A percentile compares a stretch with the other conserved stretches of the same genome.
These are phyloP conservation scores for Polyergus mexicanus DNA, from an alignment of 1,140 invertebrate species.

Conservation along the genomic window DNA sequence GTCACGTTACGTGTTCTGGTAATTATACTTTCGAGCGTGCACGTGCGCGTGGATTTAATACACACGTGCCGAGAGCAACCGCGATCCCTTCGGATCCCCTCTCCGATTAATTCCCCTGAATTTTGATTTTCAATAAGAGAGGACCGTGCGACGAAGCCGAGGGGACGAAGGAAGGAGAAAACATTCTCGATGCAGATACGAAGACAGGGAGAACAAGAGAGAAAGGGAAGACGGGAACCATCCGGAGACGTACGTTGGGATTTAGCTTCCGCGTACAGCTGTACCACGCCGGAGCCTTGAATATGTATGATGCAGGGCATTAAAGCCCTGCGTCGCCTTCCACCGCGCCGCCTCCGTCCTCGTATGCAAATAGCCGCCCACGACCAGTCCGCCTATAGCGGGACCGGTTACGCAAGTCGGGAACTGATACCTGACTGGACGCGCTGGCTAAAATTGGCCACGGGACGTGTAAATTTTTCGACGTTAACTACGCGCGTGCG, in stretches of 20 bases:
- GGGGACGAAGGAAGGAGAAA: neutral
- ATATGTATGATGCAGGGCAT: constrained; percentile 87
- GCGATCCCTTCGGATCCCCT: constrained; percentile 19
- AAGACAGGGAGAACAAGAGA: constrained; percentile 12
- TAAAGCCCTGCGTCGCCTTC: constrained; percentile 81
- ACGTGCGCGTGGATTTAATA: neutral
- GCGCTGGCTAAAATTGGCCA: constrained; percentile 49
- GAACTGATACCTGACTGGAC: constrained; percentile 75
- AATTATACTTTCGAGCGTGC: constrained; percentile 63
- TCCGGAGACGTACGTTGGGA: constrained; percentile 81
- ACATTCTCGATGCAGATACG: constrained; percentile 6
- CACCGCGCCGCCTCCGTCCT: constrained; percentile 68
- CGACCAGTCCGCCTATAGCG: constrained; percentile 57
- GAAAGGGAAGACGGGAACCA: constrained; percentile 6
- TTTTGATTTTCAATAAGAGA: constrained; percentile 84
- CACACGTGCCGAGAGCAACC: neutral
- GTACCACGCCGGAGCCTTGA: constrained; percentile 84
- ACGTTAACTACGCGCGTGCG: constrained; percentile 28
- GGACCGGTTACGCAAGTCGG: constrained; percentile 79
- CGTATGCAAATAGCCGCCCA: constrained; percentile 84
- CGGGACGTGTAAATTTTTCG: constrained; percentile 71
- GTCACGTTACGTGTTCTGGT: constrained; percentile 62
- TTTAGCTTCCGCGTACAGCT: constrained; percentile 85
- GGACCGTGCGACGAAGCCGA: constrained; percentile 19
- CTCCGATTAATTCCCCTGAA: constrained; percentile 80